Percentiles rank a stretch among this genome's conserved stretches.
These are phyloP conservation scores for Platalea minor DNA, from an alignment of 2,797 vertebrate species.

Conservation along the genomic window DNA sequence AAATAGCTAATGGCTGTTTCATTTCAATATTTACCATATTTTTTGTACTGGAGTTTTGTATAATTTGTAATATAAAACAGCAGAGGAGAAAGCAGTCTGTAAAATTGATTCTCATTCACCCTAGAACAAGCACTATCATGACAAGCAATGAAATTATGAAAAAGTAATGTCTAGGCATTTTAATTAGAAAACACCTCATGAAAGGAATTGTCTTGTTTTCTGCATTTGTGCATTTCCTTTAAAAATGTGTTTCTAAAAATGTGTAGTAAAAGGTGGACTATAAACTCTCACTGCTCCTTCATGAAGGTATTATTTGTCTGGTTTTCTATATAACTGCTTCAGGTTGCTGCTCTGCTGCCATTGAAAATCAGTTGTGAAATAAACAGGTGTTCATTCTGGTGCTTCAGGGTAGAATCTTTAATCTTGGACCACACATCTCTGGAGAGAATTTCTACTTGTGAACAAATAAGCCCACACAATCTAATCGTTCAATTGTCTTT, in stretches of 20 bases:
- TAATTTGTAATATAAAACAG: background rate
- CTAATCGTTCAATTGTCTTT: background rate
- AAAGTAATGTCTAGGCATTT: background rate
- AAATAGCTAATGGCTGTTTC: background rate
- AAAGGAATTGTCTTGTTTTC: background rate
- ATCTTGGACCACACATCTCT: background rate
- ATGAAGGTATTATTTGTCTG: background rate
- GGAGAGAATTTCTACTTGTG: background rate
- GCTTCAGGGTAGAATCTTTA: background rate
- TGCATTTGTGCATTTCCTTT: background rate
- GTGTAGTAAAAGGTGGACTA: background rate
- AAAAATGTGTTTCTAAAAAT: background rate
- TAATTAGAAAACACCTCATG: background rate
- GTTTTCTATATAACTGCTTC: background rate
- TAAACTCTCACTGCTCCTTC: background rate
- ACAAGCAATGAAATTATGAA: background rate
- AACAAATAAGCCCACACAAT: background rate
- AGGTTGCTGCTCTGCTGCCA: background rate
- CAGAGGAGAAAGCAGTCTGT: background rate
- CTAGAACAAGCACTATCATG: background rate
- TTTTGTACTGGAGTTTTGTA: background rate
- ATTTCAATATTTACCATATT: background rate
- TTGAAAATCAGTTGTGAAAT: background rate
- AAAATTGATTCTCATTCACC: background rate
- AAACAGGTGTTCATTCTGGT: background rate